Percentiles rank a stretch among this genome's conserved stretches.
phyloP scores from a whole-genome alignment of 2,113 vertebrate species.

The Plectropomus leopardus region DNA sequence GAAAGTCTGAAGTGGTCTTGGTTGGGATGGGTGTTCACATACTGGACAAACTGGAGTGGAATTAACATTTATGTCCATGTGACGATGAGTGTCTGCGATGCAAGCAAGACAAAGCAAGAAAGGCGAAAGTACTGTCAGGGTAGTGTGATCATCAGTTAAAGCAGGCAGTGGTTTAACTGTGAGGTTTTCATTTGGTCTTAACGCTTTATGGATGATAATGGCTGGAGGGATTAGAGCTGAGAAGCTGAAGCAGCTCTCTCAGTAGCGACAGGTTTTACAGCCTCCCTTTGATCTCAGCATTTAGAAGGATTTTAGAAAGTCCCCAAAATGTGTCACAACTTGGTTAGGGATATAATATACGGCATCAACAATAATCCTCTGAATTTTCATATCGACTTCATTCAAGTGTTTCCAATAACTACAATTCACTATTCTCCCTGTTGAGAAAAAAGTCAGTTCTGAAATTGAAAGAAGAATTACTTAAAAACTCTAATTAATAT shows the following conservation, averaged over 20 bases:
- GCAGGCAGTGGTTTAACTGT: background rate
- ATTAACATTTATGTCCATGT: too few relatives aligned
- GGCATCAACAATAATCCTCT: background rate
- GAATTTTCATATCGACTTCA: slow-evolving; percentile 14
- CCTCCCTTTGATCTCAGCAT: slow-evolving; percentile 48
- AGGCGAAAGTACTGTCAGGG: background rate
- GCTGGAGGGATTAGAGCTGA: slow-evolving; percentile 36
- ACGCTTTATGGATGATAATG: slow-evolving; percentile 11
- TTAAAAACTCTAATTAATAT: too few relatives aligned
- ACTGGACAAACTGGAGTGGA: background rate
- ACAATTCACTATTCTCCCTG: background rate
- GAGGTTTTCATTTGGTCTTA: background rate
- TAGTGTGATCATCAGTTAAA: slow-evolving; percentile 1
- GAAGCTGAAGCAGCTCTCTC: slow-evolving; percentile 41
- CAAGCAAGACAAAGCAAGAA: background rate
- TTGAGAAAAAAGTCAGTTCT: background rate
- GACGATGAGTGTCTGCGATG: background rate
- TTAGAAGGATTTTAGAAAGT: slow-evolving; percentile 22
- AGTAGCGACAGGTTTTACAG: background rate
- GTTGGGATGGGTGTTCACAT: background rate
- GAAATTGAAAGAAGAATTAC: background rate
- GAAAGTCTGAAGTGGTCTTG: background rate
- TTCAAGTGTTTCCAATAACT: background rate
- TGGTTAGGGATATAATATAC: slow-evolving; percentile 4
- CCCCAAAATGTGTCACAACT: slow-evolving; percentile 2